Evolutionary conservation across 2,113 vertebrate species (phyloP), one percentile per base, ranked within the genome.

Genomic region (Motacilla tschutschensis): DNA sequence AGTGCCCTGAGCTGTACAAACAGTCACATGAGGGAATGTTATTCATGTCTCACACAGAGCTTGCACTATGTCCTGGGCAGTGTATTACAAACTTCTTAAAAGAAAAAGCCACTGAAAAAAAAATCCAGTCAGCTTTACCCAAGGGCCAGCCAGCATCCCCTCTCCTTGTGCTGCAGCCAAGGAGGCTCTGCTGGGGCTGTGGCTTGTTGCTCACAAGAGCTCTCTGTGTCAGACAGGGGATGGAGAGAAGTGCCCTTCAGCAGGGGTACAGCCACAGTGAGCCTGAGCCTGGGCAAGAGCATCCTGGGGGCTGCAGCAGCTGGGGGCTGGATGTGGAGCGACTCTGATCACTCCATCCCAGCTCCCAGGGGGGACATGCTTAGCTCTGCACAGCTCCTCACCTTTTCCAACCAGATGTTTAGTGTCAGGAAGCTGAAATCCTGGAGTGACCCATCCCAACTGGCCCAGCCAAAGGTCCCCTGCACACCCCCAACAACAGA

Each of bases 21-120:
- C 92, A 94, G 74, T 18, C 86, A 41, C 91, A 64, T 12, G 78
- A 86, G 94, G 40, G 83, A 69, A 69, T 35, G 91, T 84, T 69
- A 88, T 86, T 91, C 89, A 88, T 46, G 71, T 47, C 89, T 84
- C 78, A 57, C 43, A 92, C 91, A 94, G 89, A 90, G 92, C 92
- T 92, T 25, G 41, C 28, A 83, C 86, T 88, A 20, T 90, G 89
- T 90, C 87, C 51, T 73, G 71, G 81, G 78, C 83, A 83, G 66
- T 2, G 50, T 4, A 22, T n/a, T 65, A 58, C 89, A 81, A 83
- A 88, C 83, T 58, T 24, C 75, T 69, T 2, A 17, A 79, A 79
- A 90, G 78, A 43, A 92, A 92, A 91, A 91, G 74, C 63, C 47
- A 65, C 50, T 14, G 86, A 72, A 58, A 72, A 58, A 64, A 71